These are phyloP conservation scores for Setophaga petechia DNA, from an alignment of 2,113 vertebrate species.

Conservation along the genomic window DNA sequence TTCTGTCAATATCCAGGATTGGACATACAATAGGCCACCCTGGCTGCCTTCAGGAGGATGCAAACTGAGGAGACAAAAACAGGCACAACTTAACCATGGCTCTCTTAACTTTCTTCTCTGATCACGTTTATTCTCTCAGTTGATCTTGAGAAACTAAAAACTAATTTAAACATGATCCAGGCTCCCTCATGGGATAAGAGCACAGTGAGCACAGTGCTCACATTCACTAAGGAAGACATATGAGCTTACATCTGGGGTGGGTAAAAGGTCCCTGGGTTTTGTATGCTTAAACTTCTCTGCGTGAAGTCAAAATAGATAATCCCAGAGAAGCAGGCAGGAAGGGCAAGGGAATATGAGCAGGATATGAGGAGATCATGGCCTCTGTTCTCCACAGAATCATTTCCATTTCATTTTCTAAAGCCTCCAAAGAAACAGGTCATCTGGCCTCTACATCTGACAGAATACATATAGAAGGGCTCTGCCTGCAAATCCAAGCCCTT, in stretches of 20 bases:
- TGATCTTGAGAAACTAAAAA: background rate
- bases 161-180: background rate
- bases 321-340: background rate
- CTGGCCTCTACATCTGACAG: background rate
- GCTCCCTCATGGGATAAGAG: background rate
- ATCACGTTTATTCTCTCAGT: background rate
- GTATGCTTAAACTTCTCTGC: background rate
- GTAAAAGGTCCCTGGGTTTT: background rate
- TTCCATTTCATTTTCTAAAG: background rate
- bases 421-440: background rate
- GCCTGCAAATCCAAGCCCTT: background rate
- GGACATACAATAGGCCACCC: background rate
- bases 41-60: background rate
- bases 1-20: conserved; percentile 26
- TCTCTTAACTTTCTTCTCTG: background rate
- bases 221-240: background rate
- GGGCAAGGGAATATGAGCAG: background rate
- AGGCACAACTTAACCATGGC: background rate
- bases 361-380: background rate
- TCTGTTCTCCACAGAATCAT: background rate
- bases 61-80: background rate
- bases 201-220: background rate
- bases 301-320: background rate
- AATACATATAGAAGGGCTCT: background rate
- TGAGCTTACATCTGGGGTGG: background rate